A percentile compares a stretch with the other conserved stretches of the same genome.
Conservation (phyloP, 2,113 vertebrate species). For the Pedetes capensis region DNA sequence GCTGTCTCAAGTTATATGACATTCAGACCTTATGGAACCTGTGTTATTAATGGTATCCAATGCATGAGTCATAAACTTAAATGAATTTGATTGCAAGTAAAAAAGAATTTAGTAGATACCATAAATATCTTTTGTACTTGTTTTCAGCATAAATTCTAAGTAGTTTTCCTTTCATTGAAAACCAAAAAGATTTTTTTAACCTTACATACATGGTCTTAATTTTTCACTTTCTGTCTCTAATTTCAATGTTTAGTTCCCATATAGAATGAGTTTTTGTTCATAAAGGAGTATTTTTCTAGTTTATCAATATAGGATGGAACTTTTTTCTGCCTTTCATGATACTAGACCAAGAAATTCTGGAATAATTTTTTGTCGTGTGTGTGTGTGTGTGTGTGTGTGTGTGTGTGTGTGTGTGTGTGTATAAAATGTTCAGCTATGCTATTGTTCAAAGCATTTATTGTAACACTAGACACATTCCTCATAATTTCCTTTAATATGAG, state of each 20-base stretch:
- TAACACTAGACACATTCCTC: background rate
- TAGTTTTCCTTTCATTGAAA: background rate
- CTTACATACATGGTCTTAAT: background rate
- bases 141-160: background rate
- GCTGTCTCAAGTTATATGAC: no score
- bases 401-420: no score
- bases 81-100: background rate
- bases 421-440: background rate
- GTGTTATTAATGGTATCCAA: background rate
- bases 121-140: background rate
- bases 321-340: background rate
- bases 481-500: background rate
- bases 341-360: no score
- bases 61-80: background rate
- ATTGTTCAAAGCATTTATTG: background rate
- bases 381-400: no score
- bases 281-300: background rate
- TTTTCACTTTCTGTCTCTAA: background rate
- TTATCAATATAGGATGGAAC: background rate
- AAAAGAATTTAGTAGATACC: background rate
- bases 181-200: background rate
- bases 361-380: no score
- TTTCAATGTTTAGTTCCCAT: background rate
- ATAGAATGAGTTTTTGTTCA: background rate
- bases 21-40: background rate